phyloP scores from a whole-genome alignment of 2,888 invertebrate species.

The Caenorhabditis auriculariae region DNA sequence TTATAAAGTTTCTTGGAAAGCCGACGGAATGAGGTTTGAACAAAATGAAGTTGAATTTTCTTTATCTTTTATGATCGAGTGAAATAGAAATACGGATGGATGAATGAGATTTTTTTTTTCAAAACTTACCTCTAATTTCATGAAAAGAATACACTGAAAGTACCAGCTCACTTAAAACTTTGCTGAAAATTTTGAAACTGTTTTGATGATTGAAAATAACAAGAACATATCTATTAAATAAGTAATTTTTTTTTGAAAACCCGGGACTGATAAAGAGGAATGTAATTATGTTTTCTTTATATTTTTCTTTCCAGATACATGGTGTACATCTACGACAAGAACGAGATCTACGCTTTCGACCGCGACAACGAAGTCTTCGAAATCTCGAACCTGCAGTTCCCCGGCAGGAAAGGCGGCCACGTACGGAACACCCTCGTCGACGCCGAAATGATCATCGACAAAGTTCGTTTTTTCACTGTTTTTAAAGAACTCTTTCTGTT shows the following conservation, averaged over 20 bases:
- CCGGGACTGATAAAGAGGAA: background rate
- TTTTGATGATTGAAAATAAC: conserved; percentile 1
- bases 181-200: background rate
- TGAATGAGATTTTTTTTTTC: background rate
- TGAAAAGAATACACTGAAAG: too few species aligned
- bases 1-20: conserved; percentile 98
- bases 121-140: background rate
- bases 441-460: conserved; percentile 60
- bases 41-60: conserved; percentile 27
- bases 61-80: conserved; percentile 1
- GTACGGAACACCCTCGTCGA: conserved; percentile 54
- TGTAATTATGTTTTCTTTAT: too few species aligned
- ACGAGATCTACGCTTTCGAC: conserved; percentile 89
- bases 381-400: conserved; percentile 80
- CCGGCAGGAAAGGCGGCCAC: conserved; percentile 72
- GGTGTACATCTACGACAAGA: conserved; percentile 86
- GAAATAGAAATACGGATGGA: background rate
- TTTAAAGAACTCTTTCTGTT: background rate
- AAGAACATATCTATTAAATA: too few species aligned
- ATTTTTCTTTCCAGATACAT: conserved; percentile 78
- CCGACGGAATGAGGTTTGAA: conserved; percentile 84
- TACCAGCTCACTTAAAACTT: too few species aligned
- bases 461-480: conserved; percentile 22
- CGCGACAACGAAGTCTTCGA: conserved; percentile 80
- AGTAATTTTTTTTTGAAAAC: conserved; percentile 2